These are phyloP conservation scores for Cossypha heuglini DNA, from an alignment of 2,797 vertebrate genomes.

Conservation along the genomic window DNA sequence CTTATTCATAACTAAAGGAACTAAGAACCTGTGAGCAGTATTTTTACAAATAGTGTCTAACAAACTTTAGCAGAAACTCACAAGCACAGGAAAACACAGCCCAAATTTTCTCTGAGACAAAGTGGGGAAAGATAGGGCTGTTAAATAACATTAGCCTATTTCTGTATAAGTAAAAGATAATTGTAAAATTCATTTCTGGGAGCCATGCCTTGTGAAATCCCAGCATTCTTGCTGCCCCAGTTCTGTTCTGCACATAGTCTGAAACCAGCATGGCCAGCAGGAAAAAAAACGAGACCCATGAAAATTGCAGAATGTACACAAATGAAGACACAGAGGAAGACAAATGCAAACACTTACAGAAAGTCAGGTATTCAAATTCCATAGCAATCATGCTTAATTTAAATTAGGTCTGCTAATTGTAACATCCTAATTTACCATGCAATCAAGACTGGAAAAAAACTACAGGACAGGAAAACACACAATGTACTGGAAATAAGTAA, in stretches of 20 bases:
- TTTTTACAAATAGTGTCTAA: background rate
- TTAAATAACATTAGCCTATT: background rate
- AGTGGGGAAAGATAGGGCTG: background rate
- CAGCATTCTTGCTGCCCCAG: background rate
- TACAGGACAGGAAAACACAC: slow-evolving; percentile 23
- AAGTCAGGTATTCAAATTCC: slow-evolving; percentile 28
- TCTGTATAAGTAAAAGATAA: background rate
- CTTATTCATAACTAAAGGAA: background rate
- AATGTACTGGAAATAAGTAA: background rate
- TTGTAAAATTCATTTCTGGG: background rate
- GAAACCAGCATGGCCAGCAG: background rate
- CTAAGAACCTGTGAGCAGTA: background rate
- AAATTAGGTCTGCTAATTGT: slow-evolving; percentile 44
- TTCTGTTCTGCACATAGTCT: background rate
- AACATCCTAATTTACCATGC: background rate
- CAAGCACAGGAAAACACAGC: background rate
- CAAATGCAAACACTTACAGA: background rate
- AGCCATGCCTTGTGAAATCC: background rate
- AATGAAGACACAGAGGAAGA: background rate
- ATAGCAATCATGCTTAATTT: background rate
- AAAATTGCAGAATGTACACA: background rate
- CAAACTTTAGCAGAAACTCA: background rate
- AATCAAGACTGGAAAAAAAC: slow-evolving; percentile 24
- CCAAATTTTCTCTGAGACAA: background rate
- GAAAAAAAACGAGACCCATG: background rate